Base-by-base conservation (phyloP, 2,888 invertebrate species). In the Cylindroiulus punctatus region DNA sequence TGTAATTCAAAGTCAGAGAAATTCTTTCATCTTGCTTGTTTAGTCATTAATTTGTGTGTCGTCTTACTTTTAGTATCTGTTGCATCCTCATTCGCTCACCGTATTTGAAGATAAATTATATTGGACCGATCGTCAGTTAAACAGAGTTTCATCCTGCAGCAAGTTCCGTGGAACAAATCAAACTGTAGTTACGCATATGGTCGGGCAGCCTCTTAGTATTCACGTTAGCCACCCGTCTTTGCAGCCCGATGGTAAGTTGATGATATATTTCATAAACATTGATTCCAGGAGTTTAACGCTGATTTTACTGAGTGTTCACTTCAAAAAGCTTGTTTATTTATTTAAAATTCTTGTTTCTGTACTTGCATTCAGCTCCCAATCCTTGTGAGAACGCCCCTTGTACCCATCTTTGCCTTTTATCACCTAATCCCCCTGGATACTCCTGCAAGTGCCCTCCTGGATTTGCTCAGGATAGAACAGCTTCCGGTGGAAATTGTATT, bases 91-190 rank as follows among this genome's bases (percentile, higher is more conserved):
- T 91, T 98, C 97, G 12, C 91, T 99, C 52, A 96, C 98, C 0
- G 92, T 98, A 10, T 99, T 99, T 91, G 99, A 99, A 91, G 98
- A 99, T 90, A 96, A 96, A 0, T 92, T 99, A 86, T 99, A 98
- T 91, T 99, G 98, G 97, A 98, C 98, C 0, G 98, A 98, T 90
- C 93, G 97, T 1, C 97, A 98, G 90, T 91, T 98, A 65, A 98
- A 98, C 90, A 92, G 98, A 30, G 97, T 97, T 19, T 91, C 96
- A 7, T 97, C 96, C 0, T 97, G 97, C 0, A 96, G 98, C 91
- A 99, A 99, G 91, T 98, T 96, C 91, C 94, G 94, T 89, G 98
- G 98, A 22, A 93, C 94, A 40, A 97, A 98, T 90, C 97, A 98
- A 91, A 96, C 96, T 0, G 97, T 98, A 0, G 96, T 98, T 0